Base-by-base conservation (phyloP, 2,113 vertebrate species). In the Stictonetta naevosa region DNA sequence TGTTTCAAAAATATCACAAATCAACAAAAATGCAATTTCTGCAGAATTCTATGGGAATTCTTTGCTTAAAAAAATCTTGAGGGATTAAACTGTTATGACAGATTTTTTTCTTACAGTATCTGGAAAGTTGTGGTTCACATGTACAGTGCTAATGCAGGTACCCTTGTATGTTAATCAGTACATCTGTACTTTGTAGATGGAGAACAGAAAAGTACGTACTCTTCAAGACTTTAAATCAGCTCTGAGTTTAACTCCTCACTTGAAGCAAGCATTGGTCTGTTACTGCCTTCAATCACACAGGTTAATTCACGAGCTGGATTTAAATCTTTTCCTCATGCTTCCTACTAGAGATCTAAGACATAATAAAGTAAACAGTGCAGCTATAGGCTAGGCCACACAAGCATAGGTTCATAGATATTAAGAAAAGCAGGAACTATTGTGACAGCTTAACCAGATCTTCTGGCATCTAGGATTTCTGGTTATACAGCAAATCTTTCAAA, bases 281-380 rank as follows among this genome's bases (percentile, higher is more conserved):
- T 69, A 3, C 52, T 69, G 20, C 69, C 46, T 83, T 93, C 38
- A 53, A 12, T 55, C 31, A 83, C 44, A 28, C 11, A 48, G 25
- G 13, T 83, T 91, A 48, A 71, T 68, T 91, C 1, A 0, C 29
- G 38, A 36, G 48, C 62, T 66, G 25, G 71, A 68, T 80, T 73
- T 80, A 92, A 94, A 88, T 15, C 23, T 83, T 86, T 67, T 62
- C 36, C 83, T 53, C 56, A 59, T 66, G 34, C 19, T 55, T 91
- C 50, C 21, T 58, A 7, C 62, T 88, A 6, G 17, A 91, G 48
- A 88, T 38, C 23, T 72, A 64, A 83, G 53, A 48, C 28, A 40
- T 1, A 80, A 72, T 68, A 33, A 67, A 55, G 33, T 46, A 50
- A 90, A 56, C 33, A 80, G 21, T 33, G 26, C 6, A 73, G 12